Base-by-base conservation (phyloP, 1,140 invertebrate genomes). In the Drosophila punjabiensis region DNA sequence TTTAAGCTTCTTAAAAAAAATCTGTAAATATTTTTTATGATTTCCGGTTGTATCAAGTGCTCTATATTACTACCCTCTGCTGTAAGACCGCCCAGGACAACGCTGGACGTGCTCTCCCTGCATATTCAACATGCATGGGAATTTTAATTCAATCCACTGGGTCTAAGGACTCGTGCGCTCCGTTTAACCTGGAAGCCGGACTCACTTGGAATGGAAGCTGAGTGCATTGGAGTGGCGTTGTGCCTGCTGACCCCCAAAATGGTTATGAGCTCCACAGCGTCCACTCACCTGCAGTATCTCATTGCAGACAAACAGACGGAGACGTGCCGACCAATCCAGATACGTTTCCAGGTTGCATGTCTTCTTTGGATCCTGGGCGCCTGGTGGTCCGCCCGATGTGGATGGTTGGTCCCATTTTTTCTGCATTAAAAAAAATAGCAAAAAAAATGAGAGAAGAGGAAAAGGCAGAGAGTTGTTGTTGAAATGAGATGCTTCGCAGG, bases 301-400 rank as follows among this genome's bases (percentile, higher is more conserved):
- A 65, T 93, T 93, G 81, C 91, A 92, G 56, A 92, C 92, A 80
- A 93, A 92, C 45, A 92, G 74, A 58, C 92, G 89, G 41, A 92
- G 65, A 91, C 92, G 91, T 83, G 91, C 82, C 71, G 92, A 92
- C 92, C 92, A 93, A 60, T 93, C 85, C 60, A 93, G 73, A 71
- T 93, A 93, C 43, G 87, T 93, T 84, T 93, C 90, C 79, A 93
- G 80, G 74, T 93, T 93, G 65, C 92, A 93, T 32, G 92, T 93
- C 81, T 93, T 93, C 66, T 93, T 93, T 35, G 90, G 81, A 82
- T 90, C 87, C 77, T 93, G 92, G 43, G 66, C 82, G 48, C 88
- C 84, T 30, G 89, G 85, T 24, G 83, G 80, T 55, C 83, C 91
- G 47, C 89, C 81, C 41, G 91, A 86, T 39, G 89, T 73, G 60